Percentiles rank a stretch among this genome's conserved stretches.
Evolutionary conservation across 2,888 invertebrate species (phyloP).

Genomic region (Thumatha senex): DNA sequence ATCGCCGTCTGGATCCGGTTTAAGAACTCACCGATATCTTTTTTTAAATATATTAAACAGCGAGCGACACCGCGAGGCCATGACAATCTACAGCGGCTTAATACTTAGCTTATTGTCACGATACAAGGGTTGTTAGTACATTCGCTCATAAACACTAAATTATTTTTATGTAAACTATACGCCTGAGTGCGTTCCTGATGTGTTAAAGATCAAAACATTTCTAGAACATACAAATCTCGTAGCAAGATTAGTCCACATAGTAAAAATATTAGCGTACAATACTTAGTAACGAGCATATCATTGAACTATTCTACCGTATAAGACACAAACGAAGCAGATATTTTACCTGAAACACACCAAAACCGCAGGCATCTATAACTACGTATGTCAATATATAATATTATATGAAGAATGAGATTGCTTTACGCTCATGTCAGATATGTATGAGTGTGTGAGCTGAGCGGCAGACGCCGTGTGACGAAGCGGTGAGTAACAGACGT

Average conservation of each 20-base stretch:
- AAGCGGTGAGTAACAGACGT: constrained; percentile 6
- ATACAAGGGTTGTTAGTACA: constrained; percentile 76
- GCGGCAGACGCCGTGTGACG: constrained; percentile 58
- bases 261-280: background rate
- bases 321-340: background rate
- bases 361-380: constrained; percentile 43
- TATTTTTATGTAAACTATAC: constrained; percentile 31
- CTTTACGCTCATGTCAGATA: constrained; percentile 73
- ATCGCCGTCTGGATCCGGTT: constrained; percentile 11
- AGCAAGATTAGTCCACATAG: background rate
- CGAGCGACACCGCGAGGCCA: constrained; percentile 37
- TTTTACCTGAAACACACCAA: constrained; percentile 21
- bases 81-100: constrained; percentile 62
- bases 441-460: constrained; percentile 70
- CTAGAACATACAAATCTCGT: background rate
- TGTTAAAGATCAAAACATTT: constrained; percentile 9
- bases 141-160: constrained; percentile 68
- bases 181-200: constrained; percentile 20
- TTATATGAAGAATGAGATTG: constrained; percentile 72
- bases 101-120: constrained; percentile 77
- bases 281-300: background rate
- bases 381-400: constrained; percentile 55
- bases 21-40: constrained; percentile 19
- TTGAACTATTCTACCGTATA: background rate
- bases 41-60: constrained; percentile 25